Evolutionary conservation across 1,140 invertebrate genomes (phyloP).

Genomic region (Dreissena rostriformis): DNA sequence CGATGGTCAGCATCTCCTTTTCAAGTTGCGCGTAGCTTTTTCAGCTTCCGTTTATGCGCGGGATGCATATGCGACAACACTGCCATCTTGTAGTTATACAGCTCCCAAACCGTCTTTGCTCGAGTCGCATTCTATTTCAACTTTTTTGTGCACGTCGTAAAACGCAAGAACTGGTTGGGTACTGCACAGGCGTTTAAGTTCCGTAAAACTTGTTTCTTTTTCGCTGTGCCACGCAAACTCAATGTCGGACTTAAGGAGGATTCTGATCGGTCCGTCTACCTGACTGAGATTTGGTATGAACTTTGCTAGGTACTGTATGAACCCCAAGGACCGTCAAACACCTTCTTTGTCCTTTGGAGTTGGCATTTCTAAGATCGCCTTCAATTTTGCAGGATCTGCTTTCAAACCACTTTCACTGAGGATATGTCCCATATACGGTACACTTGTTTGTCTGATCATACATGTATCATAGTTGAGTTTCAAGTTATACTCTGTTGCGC

Average conservation of each 20-base stretch:
- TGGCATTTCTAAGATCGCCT: slow-evolving; percentile 68
- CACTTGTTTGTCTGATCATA: slow-evolving; percentile 40
- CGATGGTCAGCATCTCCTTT: slow-evolving; percentile 80
- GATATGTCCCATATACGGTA: slow-evolving; percentile 66
- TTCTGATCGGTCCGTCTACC: slow-evolving; percentile 43
- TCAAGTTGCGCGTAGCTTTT: slow-evolving; percentile 76
- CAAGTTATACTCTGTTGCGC: slow-evolving; percentile 69
- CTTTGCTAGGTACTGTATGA: slow-evolving; percentile 62
- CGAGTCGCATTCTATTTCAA: slow-evolving; percentile 36
- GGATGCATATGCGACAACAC: slow-evolving; percentile 80
- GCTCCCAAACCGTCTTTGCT: slow-evolving; percentile 29
- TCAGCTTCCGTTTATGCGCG: slow-evolving; percentile 72
- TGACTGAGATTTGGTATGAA: slow-evolving; percentile 59
- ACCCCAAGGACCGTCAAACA: slow-evolving; percentile 46
- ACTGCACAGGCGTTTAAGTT: slow-evolving; percentile 39
- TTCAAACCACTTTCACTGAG: slow-evolving; percentile 77
- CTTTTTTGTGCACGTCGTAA: slow-evolving; percentile 20
- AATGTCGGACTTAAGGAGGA: slow-evolving; percentile 34
- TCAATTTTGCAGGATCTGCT: slow-evolving; percentile 76
- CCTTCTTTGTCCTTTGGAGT: slow-evolving; percentile 42
- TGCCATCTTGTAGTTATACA: slow-evolving; percentile 61
- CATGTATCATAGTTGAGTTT: slow-evolving; percentile 60
- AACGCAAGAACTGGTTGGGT: slow-evolving; percentile 30
- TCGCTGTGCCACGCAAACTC: slow-evolving; percentile 47
- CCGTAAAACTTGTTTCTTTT: slow-evolving; percentile 43